Percentiles rank a stretch among this genome's conserved stretches.
These are phyloP conservation scores for Apostichopus californicus DNA, from an alignment of 35 echinoderm and acorn worm genomes.

Conservation along the genomic window DNA sequence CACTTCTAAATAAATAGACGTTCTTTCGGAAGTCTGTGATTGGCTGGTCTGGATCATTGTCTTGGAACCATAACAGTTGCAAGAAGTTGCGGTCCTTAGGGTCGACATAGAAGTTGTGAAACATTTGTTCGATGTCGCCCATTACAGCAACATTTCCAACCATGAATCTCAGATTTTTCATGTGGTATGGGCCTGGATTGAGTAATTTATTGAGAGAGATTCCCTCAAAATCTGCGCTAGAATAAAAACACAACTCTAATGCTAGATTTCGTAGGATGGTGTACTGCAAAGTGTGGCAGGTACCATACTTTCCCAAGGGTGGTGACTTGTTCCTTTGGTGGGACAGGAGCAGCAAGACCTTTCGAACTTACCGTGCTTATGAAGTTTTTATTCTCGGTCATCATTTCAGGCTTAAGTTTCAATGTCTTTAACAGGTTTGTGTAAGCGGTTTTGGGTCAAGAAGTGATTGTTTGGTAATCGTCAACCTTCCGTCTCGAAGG, in stretches of 20 bases:
- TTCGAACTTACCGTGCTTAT: constrained; percentile 17
- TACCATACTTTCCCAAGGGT: constrained; percentile 33
- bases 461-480: neutral
- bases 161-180: no score
- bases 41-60: no score
- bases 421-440: neutral
- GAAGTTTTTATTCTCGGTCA: constrained; percentile 37
- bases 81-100: no score
- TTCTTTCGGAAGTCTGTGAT: no score
- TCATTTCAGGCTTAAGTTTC: constrained; percentile 32
- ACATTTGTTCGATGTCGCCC: no score
- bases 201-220: neutral
- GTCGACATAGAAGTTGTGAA: no score
- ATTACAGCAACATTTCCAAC: no score
- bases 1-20: no score
- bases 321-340: neutral
- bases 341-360: constrained; percentile 39
- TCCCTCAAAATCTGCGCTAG: constrained; percentile 27
- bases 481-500: no score
- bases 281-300: constrained; percentile 55
- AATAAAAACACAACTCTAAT: constrained; percentile 40
- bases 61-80: no score
- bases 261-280: constrained; percentile 15
- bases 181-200: no score
- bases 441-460: neutral